phyloP scores from a whole-genome alignment of 2,797 vertebrate genomes.

The Dendrocincla fuliginosa region DNA sequence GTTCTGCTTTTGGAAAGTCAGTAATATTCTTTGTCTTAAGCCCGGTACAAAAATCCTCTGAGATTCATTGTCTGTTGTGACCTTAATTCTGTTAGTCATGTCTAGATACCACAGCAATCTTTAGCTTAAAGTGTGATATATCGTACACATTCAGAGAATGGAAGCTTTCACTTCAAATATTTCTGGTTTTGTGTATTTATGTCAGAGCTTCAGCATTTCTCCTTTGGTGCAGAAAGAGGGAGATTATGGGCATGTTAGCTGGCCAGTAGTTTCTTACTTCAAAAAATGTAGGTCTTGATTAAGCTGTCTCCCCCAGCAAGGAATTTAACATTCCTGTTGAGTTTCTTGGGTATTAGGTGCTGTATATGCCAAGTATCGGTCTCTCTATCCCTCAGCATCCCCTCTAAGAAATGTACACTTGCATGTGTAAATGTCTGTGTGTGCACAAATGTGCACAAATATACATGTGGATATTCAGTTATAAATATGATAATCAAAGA shows the following conservation, averaged over 20 bases:
- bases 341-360: background rate
- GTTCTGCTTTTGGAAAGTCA: background rate
- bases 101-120: background rate
- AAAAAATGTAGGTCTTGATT: background rate
- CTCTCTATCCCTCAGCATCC: background rate
- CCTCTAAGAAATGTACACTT: background rate
- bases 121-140: background rate
- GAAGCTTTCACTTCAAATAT: background rate
- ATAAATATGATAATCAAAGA: background rate
- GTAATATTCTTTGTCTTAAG: background rate
- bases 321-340: background rate
- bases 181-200: background rate
- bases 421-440: background rate
- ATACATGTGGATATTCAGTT: background rate
- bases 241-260: background rate
- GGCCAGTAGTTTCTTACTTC: background rate
- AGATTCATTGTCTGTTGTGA: background rate
- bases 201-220: background rate
- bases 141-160: background rate
- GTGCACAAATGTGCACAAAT: background rate
- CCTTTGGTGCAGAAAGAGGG: background rate
- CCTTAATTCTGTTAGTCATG: constrained; percentile 32
- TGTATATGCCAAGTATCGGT: background rate
- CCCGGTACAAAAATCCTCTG: background rate
- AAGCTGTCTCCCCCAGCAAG: background rate